Conservation (phyloP, 1,140 invertebrate genomes). For the Pteromalus puparum region DNA sequence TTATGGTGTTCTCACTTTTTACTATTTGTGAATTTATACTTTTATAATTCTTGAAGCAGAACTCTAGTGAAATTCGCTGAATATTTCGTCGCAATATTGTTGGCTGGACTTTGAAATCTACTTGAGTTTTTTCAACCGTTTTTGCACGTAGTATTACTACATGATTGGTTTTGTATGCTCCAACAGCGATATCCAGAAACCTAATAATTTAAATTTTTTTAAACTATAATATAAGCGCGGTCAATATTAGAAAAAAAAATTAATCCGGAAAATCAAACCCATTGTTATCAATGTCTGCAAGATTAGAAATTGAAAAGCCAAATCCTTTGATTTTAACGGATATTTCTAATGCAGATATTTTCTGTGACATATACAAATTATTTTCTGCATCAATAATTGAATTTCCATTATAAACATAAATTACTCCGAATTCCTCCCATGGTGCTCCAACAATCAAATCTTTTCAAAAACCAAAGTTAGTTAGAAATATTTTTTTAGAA, state of each 20-base stretch:
- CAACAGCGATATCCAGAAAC: slow-evolving; percentile 77
- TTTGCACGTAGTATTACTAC: slow-evolving; percentile 77
- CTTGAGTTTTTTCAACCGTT: slow-evolving; percentile 74
- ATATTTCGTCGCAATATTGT: neutral
- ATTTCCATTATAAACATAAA: slow-evolving; percentile 81
- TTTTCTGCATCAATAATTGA: slow-evolving; percentile 70
- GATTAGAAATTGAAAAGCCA: slow-evolving; percentile 80
- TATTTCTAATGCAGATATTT: slow-evolving; percentile 62
- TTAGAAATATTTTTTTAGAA: neutral
- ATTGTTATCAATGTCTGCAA: slow-evolving; percentile 80
- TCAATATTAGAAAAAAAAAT: neutral
- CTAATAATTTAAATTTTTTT: slow-evolving; percentile 50
- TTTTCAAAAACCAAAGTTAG: slow-evolving; percentile 56
- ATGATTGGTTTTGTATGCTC: slow-evolving; percentile 78
- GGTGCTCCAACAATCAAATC: slow-evolving; percentile 83
- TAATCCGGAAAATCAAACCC: slow-evolving; percentile 67
- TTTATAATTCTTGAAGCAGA: slow-evolving; percentile 59
- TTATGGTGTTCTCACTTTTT: slow-evolving; percentile 9
- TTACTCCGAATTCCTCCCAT: slow-evolving; percentile 78
- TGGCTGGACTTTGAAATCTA: slow-evolving; percentile 21
- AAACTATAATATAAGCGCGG: neutral
- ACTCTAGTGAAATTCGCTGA: slow-evolving; percentile 61
- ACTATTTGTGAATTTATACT: slow-evolving; percentile 31
- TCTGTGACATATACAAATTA: slow-evolving; percentile 69
- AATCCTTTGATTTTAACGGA: slow-evolving; percentile 66